Base-by-base conservation (phyloP, 2,888 invertebrate species). In the Heliconius sara region DNA sequence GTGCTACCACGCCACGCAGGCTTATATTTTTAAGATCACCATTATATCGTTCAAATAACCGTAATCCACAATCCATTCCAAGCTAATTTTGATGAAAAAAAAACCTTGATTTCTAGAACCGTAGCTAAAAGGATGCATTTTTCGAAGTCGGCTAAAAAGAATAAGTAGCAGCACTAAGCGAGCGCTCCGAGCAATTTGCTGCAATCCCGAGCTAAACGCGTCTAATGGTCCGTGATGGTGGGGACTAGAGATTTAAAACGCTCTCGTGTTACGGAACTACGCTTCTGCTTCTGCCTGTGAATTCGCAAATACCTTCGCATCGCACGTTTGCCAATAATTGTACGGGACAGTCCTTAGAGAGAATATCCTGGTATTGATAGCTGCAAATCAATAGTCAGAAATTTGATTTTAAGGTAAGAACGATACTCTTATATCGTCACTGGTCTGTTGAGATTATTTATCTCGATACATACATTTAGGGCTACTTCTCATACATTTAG, bases 221-320 rank as follows among this genome's bases (percentile, higher is more conserved):
- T 76, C 83, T 83, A 85, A 84, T 84, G 85, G 83, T 70, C 81
- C 83, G 80, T 81, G 81, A 85, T 80, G 83, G 82, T 68, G 63
- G 81, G 79, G 79, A 82, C 75, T 68, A 52, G 80, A 81, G 79
- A 82, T 78, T 79, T 83, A 80, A 81, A 81, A 81, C 70, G 70
- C 78, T 78, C 78, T 74, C 79, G 66, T 78, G 78, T 57, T 66
- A 81, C 74, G 65, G 57, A 75, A 71, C 76, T 60, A 52, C 67
- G 68, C 74, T 77, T 22, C 66, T 75, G 68, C 68, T 74, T 10
- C 66, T 74, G 57, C 73, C 39, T 74, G 73, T 74, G 75, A 75
- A 65, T 75, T 75, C 27, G 60, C 63, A 65, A 65, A 75, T 75
- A 43, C 65, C 43, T 75, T 43, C 72, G 30, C 63, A 43, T 68